Evolutionary conservation across 1,140 invertebrate genomes (phyloP).

Genomic region (Drosophila tsacasi): DNA sequence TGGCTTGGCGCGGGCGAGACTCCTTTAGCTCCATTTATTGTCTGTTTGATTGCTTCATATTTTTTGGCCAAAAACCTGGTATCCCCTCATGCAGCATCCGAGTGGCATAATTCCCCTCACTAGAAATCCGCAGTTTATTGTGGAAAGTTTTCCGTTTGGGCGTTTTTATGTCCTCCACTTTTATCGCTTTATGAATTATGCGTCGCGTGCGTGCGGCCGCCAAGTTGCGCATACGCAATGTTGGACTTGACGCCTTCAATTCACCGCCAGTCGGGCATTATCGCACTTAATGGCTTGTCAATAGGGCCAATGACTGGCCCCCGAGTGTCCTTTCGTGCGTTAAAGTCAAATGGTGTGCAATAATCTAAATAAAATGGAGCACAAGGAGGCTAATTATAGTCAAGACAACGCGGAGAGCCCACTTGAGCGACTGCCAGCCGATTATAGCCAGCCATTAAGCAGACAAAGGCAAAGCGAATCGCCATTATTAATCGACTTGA

Average conservation of each 20-base stretch:
- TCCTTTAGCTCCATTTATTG: constrained; percentile 69
- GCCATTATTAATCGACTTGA: constrained; percentile 38
- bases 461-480: constrained; percentile 34
- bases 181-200: constrained; percentile 80
- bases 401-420: constrained; percentile 23
- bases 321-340: constrained; percentile 52
- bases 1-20: constrained; percentile 14
- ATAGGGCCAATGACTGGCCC: constrained; percentile 38
- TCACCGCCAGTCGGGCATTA: constrained; percentile 30
- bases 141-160: constrained; percentile 53
- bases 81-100: constrained; percentile 2
- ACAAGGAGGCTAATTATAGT: constrained; percentile 44
- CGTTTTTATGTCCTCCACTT: constrained; percentile 66
- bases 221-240: constrained; percentile 72
- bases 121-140: constrained; percentile 57
- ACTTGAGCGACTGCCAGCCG: constrained; percentile 20
- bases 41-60: constrained; percentile 79
- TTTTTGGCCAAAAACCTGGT: constrained; percentile 39
- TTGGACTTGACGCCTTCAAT: constrained; percentile 7
- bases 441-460: constrained; percentile 36
- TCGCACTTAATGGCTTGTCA: constrained; percentile 63
- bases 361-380: constrained; percentile 56
- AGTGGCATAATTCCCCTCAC: constrained; percentile 12
- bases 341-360: constrained; percentile 67
- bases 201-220: constrained; percentile 60